Conservation (phyloP, 2,888 invertebrate species). For the Suillia variegata region DNA sequence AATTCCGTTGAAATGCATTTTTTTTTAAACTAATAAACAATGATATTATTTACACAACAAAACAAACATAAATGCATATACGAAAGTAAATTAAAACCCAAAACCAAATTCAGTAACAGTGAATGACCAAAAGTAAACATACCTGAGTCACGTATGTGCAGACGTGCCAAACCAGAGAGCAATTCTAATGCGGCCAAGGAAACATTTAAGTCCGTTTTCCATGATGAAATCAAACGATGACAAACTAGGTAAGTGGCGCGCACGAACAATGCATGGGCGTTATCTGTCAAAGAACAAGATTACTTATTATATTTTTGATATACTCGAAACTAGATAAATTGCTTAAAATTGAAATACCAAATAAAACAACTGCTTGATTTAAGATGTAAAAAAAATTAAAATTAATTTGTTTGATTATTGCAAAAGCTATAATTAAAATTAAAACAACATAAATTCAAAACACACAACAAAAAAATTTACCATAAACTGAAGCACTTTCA, state of each 20-base stretch:
- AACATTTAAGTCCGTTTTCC: slow-evolving; percentile 94
- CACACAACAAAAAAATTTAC: slow-evolving; percentile 44
- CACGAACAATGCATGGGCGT: slow-evolving; percentile 86
- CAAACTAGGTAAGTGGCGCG: slow-evolving; percentile 93
- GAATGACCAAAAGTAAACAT: slow-evolving; percentile 43
- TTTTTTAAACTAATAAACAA: too few relatives aligned
- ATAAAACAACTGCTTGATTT: not conserved
- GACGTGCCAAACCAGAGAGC: slow-evolving; percentile 85
- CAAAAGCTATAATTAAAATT: slow-evolving; percentile 22
- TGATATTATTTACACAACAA: too few relatives aligned
- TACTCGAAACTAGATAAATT: slow-evolving; percentile 6
- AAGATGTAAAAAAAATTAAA: too few relatives aligned
- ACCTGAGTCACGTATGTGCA: slow-evolving; percentile 90
- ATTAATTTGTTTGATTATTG: too few relatives aligned
- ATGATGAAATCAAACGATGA: slow-evolving; percentile 91
- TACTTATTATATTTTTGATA: too few relatives aligned
- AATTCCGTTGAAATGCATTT: too few relatives aligned
- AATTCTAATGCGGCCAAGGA: slow-evolving; percentile 92
- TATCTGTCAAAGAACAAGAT: slow-evolving; percentile 68
- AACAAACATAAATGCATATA: too few relatives aligned
- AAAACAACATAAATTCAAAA: slow-evolving; percentile 23
- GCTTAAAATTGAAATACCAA: slow-evolving; percentile 1
- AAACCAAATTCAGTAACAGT: too few relatives aligned
- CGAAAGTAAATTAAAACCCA: too few relatives aligned
- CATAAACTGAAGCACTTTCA: slow-evolving; percentile 58